Base-by-base conservation (phyloP, 2,797 vertebrate genomes). In the Poecilia wingei region DNA sequence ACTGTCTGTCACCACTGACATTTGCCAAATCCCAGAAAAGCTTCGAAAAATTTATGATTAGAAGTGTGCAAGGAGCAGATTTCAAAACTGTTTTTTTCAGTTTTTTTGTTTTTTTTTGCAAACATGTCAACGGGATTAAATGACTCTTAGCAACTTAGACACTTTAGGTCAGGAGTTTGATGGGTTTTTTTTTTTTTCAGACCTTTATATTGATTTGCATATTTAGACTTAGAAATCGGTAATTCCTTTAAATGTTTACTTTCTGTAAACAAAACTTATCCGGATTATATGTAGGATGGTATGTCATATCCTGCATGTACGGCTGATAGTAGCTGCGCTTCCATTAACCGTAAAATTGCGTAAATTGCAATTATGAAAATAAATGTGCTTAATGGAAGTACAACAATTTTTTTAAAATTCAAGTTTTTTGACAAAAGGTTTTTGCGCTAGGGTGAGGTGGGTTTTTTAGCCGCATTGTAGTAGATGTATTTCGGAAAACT, bases 1-100 rank as follows among this genome's bases (percentile, higher is more conserved):
- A 71, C 70, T 82, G 75, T 77, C 77, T 74, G 80, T 86, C 87
- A 88, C 53, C 61, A 89, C 3, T 89, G 86, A 90, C 86, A 84
- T 76, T 82, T 85, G 39, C 36, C 80, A 86, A 91, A 89, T 91
- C 79, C 82, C 28, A 33, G 74, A 77, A 83, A 79, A 72, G 81
- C 88, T 33, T 31, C 5, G 75, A 25, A 74, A 82, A 88, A 82
- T 84, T 75, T 81, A 39, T 51, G 76, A 88, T 88, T 88, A 79
- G 78, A 82, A 77, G 51, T 76, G 22, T 41, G 46, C 20, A 75
- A 20, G 22, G 49, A 64, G 18, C 68, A 78, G 12, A 74, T 84
- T 82, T 79, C 16, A 80, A 82, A 87, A 77, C 12, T 46, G 9
- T 25, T 10, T n/a, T 49, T 74, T 53, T 53, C 4, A 16, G 3